A percentile compares a stretch with the other conserved stretches of the same genome.
Evolutionary conservation across 1,140 invertebrate species (phyloP).

Genomic region (Drosophila pseudoananassae): DNA sequence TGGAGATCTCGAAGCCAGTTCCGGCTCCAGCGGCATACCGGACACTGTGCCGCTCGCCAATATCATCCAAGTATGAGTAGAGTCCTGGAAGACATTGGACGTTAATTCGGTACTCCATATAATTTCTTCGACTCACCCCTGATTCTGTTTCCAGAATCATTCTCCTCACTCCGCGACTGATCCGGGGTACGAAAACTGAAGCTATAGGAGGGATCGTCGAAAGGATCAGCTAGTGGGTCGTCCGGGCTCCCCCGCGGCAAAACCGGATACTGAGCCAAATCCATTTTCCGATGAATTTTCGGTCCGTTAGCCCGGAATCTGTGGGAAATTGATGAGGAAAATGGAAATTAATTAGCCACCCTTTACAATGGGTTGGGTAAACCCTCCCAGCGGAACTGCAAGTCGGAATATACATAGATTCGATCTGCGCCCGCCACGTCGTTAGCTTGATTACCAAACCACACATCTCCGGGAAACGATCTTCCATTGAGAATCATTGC

Average conservation of each 20-base stretch:
- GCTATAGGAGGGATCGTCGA: constrained; percentile 89
- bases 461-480: constrained; percentile 19
- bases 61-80: constrained; percentile 89
- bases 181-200: constrained; percentile 88
- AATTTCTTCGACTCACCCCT: constrained; percentile 80
- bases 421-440: constrained; percentile 57
- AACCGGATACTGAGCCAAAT: constrained; percentile 87
- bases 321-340: constrained; percentile 1
- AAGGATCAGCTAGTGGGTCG: constrained; percentile 89
- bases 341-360: constrained; percentile 47
- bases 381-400: constrained; percentile 23
- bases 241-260: constrained; percentile 87
- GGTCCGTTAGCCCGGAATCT: constrained; percentile 88
- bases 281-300: constrained; percentile 88
- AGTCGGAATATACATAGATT: constrained; percentile 51
- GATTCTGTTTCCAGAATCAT: constrained; percentile 86
- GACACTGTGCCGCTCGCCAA: constrained; percentile 89
- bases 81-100: constrained; percentile 81
- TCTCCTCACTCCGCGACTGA: constrained; percentile 87
- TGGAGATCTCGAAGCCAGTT: constrained; percentile 89
- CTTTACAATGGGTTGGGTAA: constrained; percentile 40
- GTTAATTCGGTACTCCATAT: too few relatives aligned
- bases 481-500: constrained; percentile 55
- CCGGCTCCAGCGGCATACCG: constrained; percentile 89
- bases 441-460: constrained; percentile 57